Evolutionary conservation across 2,888 invertebrate genomes (phyloP), one percentile per base, ranked within the genome.

Genomic region (Dicyrtomina minuta): DNA sequence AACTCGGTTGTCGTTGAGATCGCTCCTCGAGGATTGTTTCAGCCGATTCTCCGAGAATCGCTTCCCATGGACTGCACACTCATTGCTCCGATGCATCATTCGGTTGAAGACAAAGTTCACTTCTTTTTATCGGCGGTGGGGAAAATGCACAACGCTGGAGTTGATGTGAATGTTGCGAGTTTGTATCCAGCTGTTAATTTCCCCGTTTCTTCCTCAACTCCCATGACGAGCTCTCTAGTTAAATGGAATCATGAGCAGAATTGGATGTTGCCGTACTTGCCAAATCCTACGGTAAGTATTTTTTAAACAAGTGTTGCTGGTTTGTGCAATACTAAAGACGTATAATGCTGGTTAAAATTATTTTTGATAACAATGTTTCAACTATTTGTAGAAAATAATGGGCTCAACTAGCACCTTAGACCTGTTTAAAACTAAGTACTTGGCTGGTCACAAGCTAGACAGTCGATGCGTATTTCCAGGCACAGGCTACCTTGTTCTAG

Each of bases 201-300:
- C 82, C 96, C 96, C 0, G 96, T 96, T 0, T 90, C 93, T 0
- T 86, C 89, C 39, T 90, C 91, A 1, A 96, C 96, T 0, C 90
- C 92, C 0, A 91, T 91, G 87, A 85, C 96, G 55, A 87, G 92
- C 0, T 89, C 93, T 4, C 83, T 90, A 1, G 87, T 96, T n/a
- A 87, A 87, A 74, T 96, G 96, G 95, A 91, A 96, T 77, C 95
- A 96, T 79, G 72, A 79, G 5, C 79, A 80, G 43, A 78, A 80
- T 46, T 85, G 84, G 84, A 80, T 81, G 20, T 79, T 81, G 1
- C 66, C 72, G 1, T 41, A 43, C 15, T 2, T 66, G 44, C 72
- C 79, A 22, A 17, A 43, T 70, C 5, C 26, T 92, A 94, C 22
- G 90, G 93, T 67, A 85, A 88, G 58, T n/a, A n/a, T n/a, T n/a